These are phyloP conservation scores for Parascotia fuliginaria DNA, from an alignment of 2,888 invertebrate genomes.

Conservation along the genomic window DNA sequence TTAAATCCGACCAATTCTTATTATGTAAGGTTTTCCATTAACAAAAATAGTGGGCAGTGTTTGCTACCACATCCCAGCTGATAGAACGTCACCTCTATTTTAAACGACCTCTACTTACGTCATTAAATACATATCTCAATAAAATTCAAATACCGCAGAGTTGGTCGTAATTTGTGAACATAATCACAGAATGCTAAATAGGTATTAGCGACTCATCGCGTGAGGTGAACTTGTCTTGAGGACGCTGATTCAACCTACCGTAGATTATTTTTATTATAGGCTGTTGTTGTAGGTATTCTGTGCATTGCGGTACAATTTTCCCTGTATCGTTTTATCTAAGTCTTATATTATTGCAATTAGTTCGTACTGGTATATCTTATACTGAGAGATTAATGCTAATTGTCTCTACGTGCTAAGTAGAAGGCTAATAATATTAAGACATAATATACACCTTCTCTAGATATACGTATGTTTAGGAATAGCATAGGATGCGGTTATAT, in stretches of 20 bases:
- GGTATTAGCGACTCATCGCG: slow-evolving; percentile 37
- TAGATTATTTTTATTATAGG: slow-evolving; percentile 1
- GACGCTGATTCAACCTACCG: slow-evolving; percentile 35
- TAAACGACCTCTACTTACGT: slow-evolving; percentile 52
- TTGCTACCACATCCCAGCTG: slow-evolving; percentile 45
- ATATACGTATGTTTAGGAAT: too few species aligned
- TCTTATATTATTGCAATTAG: neutral
- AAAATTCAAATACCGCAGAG: neutral
- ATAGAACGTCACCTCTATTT: slow-evolving; percentile 68
- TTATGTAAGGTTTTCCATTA: slow-evolving; percentile 53
- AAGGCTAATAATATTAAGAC: too few species aligned
- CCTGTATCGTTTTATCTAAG: neutral
- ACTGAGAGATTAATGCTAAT: neutral
- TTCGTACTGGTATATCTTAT: too few species aligned
- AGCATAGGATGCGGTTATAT: too few species aligned
- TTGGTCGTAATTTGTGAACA: neutral
- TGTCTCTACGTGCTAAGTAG: neutral
- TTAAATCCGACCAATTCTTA: slow-evolving; percentile 55
- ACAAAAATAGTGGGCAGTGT: slow-evolving; percentile 52
- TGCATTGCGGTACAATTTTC: neutral
- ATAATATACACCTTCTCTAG: too few species aligned
- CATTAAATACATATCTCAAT: slow-evolving; percentile 33
- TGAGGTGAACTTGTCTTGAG: slow-evolving; percentile 48
- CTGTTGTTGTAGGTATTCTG: neutral
- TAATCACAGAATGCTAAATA: slow-evolving; percentile 46